Evolutionary conservation across 2,797 vertebrate species (phyloP).

Genomic region (Darevskia nairensis): DNA sequence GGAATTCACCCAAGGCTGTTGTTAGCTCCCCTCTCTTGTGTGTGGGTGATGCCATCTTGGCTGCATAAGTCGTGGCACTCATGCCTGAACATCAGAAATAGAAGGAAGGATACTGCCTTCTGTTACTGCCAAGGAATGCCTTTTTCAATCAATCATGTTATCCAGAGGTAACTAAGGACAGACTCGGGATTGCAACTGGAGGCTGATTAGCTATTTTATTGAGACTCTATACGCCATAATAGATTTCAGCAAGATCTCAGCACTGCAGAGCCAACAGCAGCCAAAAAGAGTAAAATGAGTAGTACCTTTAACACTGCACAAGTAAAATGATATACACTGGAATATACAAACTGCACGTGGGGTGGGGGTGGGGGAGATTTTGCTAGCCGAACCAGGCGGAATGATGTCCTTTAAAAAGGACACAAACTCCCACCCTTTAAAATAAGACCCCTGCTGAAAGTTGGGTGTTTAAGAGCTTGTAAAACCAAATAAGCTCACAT

Average conservation of each 20-base stretch:
- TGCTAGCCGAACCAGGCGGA: neutral
- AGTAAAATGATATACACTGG: neutral
- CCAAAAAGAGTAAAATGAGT: constrained; percentile 25
- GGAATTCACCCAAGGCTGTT: neutral
- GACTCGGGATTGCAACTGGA: neutral
- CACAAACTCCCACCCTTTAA: neutral
- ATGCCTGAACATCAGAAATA: neutral
- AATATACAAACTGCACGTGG: neutral
- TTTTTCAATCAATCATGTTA: neutral
- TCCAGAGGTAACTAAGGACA: neutral
- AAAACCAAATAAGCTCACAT: neutral
- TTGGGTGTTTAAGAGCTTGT: neutral
- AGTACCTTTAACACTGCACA: neutral
- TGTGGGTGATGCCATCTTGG: neutral
- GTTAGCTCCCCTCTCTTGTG: neutral
- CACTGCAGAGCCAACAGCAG: constrained; percentile 17
- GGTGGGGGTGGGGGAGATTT: neutral
- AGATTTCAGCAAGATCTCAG: neutral
- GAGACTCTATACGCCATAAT: neutral
- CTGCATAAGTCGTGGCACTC: neutral
- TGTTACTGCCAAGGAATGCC: neutral
- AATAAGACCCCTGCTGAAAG: neutral
- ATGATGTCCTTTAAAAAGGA: neutral
- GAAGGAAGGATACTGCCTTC: neutral
- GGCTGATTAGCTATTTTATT: neutral